phyloP scores from a whole-genome alignment of 2,888 invertebrate genomes.

The Toxonevra muliebris region DNA sequence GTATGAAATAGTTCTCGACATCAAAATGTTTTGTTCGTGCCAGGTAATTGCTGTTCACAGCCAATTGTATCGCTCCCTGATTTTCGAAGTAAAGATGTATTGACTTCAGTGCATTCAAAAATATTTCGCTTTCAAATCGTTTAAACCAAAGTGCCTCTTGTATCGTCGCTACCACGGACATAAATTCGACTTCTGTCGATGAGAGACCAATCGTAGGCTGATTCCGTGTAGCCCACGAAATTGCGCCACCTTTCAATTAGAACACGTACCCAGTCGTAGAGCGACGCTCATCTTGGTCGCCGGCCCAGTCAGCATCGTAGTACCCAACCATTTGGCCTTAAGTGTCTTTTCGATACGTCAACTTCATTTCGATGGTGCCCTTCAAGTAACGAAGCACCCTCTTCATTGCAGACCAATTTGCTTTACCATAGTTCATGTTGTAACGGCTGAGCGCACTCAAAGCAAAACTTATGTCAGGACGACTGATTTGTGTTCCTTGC shows the following conservation, averaged over 20 bases:
- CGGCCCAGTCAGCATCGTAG: constrained; percentile 13
- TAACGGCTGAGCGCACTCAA: constrained; percentile 35
- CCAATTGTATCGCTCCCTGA: constrained; percentile 24
- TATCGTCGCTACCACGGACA: constrained; percentile 27
- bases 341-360: constrained; percentile 7
- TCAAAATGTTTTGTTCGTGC: constrained; percentile 37
- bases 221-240: constrained; percentile 22
- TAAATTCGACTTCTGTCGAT: constrained; percentile 32
- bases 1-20: constrained; percentile 32
- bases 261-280: constrained; percentile 13
- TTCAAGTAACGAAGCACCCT: constrained; percentile 35
- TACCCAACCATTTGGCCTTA: constrained; percentile 1
- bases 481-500: constrained; percentile 27
- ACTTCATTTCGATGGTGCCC: constrained; percentile 21
- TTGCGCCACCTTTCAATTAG: constrained; percentile 3
- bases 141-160: constrained; percentile 35
- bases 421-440: constrained; percentile 34
- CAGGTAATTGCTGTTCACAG: constrained; percentile 32
- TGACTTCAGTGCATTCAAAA: constrained; percentile 26
- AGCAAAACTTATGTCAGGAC: constrained; percentile 35
- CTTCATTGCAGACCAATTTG: constrained; percentile 38
- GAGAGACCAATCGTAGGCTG: constrained; percentile 28
- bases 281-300: constrained; percentile 11
- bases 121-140: constrained; percentile 31
- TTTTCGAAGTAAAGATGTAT: constrained; percentile 33